A percentile compares a stretch with the other conserved stretches of the same genome.
Evolutionary conservation across 2,888 invertebrate species (phyloP).

Genomic region (Mesoligia furuncula): DNA sequence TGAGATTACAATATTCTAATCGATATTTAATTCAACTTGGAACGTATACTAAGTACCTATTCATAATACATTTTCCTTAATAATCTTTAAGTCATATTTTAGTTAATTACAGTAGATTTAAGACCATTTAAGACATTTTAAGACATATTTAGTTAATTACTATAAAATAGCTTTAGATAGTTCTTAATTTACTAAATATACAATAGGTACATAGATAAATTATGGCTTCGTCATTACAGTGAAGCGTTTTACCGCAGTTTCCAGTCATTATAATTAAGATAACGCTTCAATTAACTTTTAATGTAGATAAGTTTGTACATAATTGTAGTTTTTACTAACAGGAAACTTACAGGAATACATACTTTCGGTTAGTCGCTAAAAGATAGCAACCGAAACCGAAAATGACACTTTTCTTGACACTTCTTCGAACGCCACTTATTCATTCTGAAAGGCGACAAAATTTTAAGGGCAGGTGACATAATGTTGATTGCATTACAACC

Average conservation of each 20-base stretch:
- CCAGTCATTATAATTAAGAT: constrained; percentile 54
- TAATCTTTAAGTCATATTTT: constrained; percentile 43
- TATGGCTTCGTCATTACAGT: constrained; percentile 45
- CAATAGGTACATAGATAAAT: constrained; percentile 52
- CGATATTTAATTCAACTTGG: constrained; percentile 46
- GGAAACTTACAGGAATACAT: constrained; percentile 50
- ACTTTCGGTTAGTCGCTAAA: constrained; percentile 48
- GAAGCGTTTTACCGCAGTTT: constrained; percentile 55
- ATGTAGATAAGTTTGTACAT: constrained; percentile 56
- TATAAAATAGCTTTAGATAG: constrained; percentile 57
- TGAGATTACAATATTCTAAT: constrained; percentile 44
- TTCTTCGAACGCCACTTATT: constrained; percentile 18
- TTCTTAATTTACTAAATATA: constrained; percentile 60
- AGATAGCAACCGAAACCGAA: constrained; percentile 31
- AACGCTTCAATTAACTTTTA: constrained; percentile 63
- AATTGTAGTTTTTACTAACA: constrained; percentile 43
- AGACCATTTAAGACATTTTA: constrained; percentile 59
- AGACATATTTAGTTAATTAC: constrained; percentile 58
- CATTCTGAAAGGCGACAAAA: constrained; percentile 53
- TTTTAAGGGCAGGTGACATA: constrained; percentile 78
- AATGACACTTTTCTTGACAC: constrained; percentile 22
- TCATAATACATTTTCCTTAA: constrained; percentile 30
- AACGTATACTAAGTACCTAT: constrained; percentile 54
- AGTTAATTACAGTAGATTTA: constrained; percentile 63
- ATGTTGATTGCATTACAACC: constrained; percentile 79